Base-by-base conservation (phyloP, 1,140 invertebrate species). In the Sitobion miscanthi region DNA sequence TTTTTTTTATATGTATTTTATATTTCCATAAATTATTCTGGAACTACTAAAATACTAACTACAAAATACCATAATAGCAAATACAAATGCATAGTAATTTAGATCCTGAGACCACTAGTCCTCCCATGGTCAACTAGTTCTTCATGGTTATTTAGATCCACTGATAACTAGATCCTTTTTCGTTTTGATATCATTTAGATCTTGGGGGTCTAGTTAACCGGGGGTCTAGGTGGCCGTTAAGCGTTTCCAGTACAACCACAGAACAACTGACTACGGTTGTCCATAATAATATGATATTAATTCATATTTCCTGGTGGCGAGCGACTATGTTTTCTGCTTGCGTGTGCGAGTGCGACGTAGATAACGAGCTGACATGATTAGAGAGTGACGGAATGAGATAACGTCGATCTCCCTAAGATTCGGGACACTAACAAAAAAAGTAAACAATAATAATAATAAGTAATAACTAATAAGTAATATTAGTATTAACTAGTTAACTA, bases 401-500 rank as follows among this genome's bases (percentile, higher is more conserved):
- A 77, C 62, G n/a, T 17, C 62, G 14, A 77, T 14, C n/a, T 77
- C 30, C 1, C n/a, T 30, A 17, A n/a, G 1, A 77, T 77, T 77
- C n/a, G 30, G 62, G n/a, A 77, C 62, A 77, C n/a, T 77, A 77
- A 77, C 62, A 77, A 77, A 77, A 77, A 77, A 77, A 77, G 62
- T 77, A 77, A 77, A 77, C 62, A 77, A 77, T 77, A 77, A 77
- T 77, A 77, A 69, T n/a, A 69, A 69, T 69, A n/a, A 69, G 6
- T 69, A 69, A 69, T 69, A 69, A 69, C 42, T 62, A 62, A 62
- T 62, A 62, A 62, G n/a, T n/a, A 8, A n/a, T 69, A 77, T 17
- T 77, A n/a, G 5, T 77, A 30, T 69, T 30, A 69, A 69, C 30
- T 69, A n/a, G 35, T 69, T 69, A 69, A 30, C 30, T 69, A 14